phyloP scores from a whole-genome alignment of 2,113 vertebrate genomes.

The Clarias macrocephalus region DNA sequence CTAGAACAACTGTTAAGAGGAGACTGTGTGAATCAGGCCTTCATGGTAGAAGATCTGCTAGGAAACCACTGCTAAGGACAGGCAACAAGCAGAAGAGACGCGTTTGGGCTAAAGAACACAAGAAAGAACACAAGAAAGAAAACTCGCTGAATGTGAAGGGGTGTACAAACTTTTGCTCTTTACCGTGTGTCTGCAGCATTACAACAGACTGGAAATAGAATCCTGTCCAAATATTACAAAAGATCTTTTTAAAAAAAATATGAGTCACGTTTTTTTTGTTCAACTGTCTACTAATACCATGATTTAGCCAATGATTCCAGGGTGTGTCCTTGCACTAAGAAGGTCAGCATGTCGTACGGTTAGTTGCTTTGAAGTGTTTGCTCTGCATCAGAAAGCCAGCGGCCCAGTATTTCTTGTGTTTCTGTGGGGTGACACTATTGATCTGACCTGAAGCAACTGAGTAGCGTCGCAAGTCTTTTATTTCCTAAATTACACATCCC shows the following conservation, averaged over 20 bases:
- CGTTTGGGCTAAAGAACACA: no score
- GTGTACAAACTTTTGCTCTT: no score
- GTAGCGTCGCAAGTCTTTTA: not conserved
- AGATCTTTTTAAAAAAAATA: not conserved
- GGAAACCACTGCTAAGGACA: no score
- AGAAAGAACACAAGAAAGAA: no score
- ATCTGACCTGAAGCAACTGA: not conserved
- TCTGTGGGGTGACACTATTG: not conserved
- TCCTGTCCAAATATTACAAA: not conserved
- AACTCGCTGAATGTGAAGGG: no score
- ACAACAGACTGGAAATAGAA: not conserved
- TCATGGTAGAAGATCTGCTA: no score
- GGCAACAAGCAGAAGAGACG: no score
- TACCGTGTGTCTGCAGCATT: not conserved
- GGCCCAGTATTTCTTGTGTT: not conserved
- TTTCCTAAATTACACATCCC: conserved; percentile 8
- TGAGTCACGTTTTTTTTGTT: not conserved
- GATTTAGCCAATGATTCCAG: not conserved
- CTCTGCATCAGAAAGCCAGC: not conserved
- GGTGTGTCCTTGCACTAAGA: not conserved
- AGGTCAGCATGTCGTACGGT: not conserved
- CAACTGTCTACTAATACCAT: not conserved
- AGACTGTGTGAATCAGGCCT: no score
- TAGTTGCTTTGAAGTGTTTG: not conserved
- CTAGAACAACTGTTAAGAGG: no score